Evolutionary conservation across 2,113 vertebrate species (phyloP), one percentile per base, ranked within the genome.

Genomic region (Peromyscus maniculatus): DNA sequence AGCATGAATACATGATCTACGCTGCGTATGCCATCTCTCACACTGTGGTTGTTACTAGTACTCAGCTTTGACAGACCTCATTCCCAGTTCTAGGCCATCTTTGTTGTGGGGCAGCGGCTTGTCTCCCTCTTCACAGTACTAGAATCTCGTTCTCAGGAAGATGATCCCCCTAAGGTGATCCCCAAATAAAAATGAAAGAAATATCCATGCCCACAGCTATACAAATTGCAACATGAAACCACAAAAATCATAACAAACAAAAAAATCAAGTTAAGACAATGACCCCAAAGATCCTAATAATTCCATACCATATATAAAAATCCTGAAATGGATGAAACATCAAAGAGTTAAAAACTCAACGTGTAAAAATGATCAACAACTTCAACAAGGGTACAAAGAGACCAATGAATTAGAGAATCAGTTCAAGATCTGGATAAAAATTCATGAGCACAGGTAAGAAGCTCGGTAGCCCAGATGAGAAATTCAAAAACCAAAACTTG

Each of bases 1-100:
- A 43, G 31, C 31, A 6, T 7, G 22, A 24, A 11, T 19, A 5
- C 8, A n/a, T 3, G 2, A 16, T 13, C 66, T n/a, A 13, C 6
- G 5, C 31, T 46, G 28, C 4, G 0, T 4, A 10, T 12, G 62
- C 16, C 13, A 5, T 49, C 64, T 31, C 16, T 49, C 28, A 28
- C 10, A 4, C 84, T 69, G 28, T 66, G 31, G 43, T 19, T 17
- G 66, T 52, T 31, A 17, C 67, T 57, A 8, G 22, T 6, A 0
- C 5, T 28, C 43, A 2, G 49, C 7, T 71, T 28, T 4, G 16
- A 28, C 5, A 9, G 66, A 39, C 22, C 57, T 7, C 15, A 9
- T 24, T 62, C 1, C 3, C 7, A 16, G 22, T 2, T 43, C 67
- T 36, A 5, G 3, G 16, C n/a, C 36, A 11, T 21, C 33, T 26